Percentiles rank a stretch among this genome's conserved stretches.
phyloP scores from a whole-genome alignment of 1,140 invertebrate genomes.

The Portunus trituberculatus region DNA sequence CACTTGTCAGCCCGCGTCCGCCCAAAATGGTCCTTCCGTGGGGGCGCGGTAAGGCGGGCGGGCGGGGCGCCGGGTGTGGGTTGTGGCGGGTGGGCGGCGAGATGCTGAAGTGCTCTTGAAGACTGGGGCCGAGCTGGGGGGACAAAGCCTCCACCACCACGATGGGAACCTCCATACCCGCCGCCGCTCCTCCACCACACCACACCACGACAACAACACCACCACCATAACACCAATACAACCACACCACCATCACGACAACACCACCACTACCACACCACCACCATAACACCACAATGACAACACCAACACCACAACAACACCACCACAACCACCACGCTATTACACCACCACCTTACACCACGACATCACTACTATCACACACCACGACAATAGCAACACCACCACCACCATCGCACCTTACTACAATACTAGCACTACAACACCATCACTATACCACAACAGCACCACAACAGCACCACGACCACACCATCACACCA shows the following conservation, averaged over 20 bases:
- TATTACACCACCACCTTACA: no score
- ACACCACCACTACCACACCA: background rate
- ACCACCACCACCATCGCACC: background rate
- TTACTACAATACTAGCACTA: no score
- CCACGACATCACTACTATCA: background rate
- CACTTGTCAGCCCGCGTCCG: background rate
- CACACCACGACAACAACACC: background rate
- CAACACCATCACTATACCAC: background rate
- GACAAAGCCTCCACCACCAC: conserved; percentile 67
- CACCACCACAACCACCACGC: no score
- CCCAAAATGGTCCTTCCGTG: conserved; percentile 48
- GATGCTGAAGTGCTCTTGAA: conserved; percentile 74
- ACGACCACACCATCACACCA: background rate
- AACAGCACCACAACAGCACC: background rate
- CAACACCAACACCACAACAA: background rate
- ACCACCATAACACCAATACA: background rate
- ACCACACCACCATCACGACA: background rate
- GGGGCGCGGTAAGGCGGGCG: conserved; percentile 19
- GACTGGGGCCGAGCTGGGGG: conserved; percentile 59
- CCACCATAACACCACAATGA: background rate
- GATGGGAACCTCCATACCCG: conserved; percentile 62
- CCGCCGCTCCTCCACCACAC: background rate
- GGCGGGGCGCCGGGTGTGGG: conserved; percentile 30
- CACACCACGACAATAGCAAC: background rate
- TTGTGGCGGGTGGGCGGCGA: conserved; percentile 47